Evolutionary conservation across 2,797 vertebrate genomes (phyloP).

Genomic region (Schizopygopsis malacanthus): DNA sequence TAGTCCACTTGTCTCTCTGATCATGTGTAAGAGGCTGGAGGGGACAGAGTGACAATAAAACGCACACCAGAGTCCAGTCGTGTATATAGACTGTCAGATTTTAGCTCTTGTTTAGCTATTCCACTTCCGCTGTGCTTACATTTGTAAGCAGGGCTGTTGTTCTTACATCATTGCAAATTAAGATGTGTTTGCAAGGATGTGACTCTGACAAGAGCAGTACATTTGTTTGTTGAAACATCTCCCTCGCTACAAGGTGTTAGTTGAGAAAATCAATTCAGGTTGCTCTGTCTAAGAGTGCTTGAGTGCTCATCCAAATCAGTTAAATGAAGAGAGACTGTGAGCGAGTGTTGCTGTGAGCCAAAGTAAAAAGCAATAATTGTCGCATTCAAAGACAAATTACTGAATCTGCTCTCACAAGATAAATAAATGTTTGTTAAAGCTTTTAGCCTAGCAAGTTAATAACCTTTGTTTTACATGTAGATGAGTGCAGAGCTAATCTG

Average conservation of each 20-base stretch:
- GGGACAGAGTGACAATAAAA: slow-evolving; percentile 36
- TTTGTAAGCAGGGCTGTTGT: slow-evolving; percentile 23
- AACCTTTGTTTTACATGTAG: slow-evolving; percentile 40
- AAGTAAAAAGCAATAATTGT: slow-evolving; percentile 40
- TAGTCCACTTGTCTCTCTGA: slow-evolving; percentile 62
- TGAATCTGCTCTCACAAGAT: slow-evolving; percentile 51
- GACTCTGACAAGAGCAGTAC: slow-evolving; percentile 48
- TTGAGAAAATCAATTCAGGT: slow-evolving; percentile 44
- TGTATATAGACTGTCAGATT: background rate
- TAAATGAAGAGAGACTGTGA: slow-evolving; percentile 46
- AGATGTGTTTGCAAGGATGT: slow-evolving; percentile 28
- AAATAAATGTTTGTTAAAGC: slow-evolving; percentile 44
- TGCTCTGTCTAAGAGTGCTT: slow-evolving; percentile 42
- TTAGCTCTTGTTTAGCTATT: slow-evolving; percentile 47
- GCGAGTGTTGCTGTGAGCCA: slow-evolving; percentile 13
- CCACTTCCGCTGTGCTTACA: slow-evolving; percentile 21
- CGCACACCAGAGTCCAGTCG: slow-evolving; percentile 47
- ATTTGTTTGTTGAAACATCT: slow-evolving; percentile 45
- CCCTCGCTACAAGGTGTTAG: slow-evolving; percentile 36
- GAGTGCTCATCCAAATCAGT: slow-evolving; percentile 52
- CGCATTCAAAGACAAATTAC: slow-evolving; percentile 24
- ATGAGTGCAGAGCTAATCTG: slow-evolving; percentile 20
- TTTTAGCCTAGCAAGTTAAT: slow-evolving; percentile 42
- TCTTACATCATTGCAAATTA: slow-evolving; percentile 38
- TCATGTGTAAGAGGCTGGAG: slow-evolving; percentile 62